A percentile compares a stretch with the other conserved stretches of the same genome.
phyloP scores from a whole-genome alignment of 2,113 vertebrate genomes.

The Catharus fuscescens region DNA sequence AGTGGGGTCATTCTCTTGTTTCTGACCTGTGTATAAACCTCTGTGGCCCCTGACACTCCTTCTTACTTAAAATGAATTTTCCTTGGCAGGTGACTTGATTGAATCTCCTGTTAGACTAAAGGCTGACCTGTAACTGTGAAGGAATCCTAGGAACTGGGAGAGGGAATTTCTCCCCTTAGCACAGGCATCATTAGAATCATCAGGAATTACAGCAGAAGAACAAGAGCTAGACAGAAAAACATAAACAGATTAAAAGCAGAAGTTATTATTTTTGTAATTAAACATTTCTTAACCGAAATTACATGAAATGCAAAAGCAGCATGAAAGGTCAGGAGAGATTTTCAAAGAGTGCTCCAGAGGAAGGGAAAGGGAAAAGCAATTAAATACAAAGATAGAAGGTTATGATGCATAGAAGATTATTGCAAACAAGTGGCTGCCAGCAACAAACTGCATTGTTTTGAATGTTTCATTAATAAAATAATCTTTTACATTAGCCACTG shows the following conservation, averaged over 20 bases:
- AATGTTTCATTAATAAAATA: slow-evolving; percentile 51
- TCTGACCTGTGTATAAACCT: background rate
- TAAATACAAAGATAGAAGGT: slow-evolving; percentile 28
- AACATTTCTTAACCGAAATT: slow-evolving; percentile 56
- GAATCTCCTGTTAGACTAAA: background rate
- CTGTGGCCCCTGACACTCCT: background rate
- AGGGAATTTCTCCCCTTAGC: background rate
- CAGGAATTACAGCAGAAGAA: background rate
- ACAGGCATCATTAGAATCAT: background rate
- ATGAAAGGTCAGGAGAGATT: slow-evolving; percentile 54
- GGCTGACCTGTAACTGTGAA: background rate
- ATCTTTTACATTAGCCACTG: background rate
- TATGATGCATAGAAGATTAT: slow-evolving; percentile 36
- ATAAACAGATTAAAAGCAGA: slow-evolving; percentile 31
- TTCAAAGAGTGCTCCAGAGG: slow-evolving; percentile 2
- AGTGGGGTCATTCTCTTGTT: background rate
- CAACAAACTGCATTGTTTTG: slow-evolving; percentile 33
- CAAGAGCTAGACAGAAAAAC: background rate
- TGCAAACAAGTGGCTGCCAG: slow-evolving; percentile 13
- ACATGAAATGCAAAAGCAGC: slow-evolving; percentile 5
- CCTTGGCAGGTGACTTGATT: background rate
- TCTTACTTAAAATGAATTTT: background rate
- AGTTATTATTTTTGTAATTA: slow-evolving; percentile 58
- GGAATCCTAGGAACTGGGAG: background rate
- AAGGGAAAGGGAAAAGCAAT: background rate